Evolutionary conservation across 2,888 invertebrate genomes (phyloP), one percentile per base, ranked within the genome.

Genomic region (Pristionchus entomophagus): DNA sequence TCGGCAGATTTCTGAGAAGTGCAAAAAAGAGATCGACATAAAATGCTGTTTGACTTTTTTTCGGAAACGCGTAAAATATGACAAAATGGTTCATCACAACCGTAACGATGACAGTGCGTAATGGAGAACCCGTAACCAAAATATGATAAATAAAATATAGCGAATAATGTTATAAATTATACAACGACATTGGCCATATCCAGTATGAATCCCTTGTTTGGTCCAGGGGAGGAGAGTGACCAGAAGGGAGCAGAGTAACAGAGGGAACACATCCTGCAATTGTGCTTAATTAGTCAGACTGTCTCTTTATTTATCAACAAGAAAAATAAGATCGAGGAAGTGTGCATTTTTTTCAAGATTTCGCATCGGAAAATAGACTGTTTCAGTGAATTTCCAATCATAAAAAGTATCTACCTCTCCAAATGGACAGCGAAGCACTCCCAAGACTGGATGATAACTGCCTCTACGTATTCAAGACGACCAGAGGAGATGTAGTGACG

Each of bases 401-500:
- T n/a, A n/a, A n/a, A n/a, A n/a, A n/a, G n/a, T n/a, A n/a, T n/a
- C n/a, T n/a, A 73, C 73, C 59, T 35, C 49, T 82, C 82, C 19
- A 82, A 41, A 38, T 82, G 38, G 6, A 82, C 59, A 0, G 82
- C 82, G 41, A 38, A 59, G 29, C 82, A 82, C 26, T 56, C 59
- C 2, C 8, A n/a, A 2, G 82, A 82, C 10, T n/a, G 14, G 17
- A 82, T 59, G 41, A 82, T 82, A 2, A 82, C 41, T 10, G 82
- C 41, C 29, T 82, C 82, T 1, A 82, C 41, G 26, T 82, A 82
- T 22, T 82, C 82, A 14, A 82, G 59, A n/a, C 38, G 82, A 59
- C 26, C 82, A 19, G 82, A 22, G 41, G 82, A 59, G 35, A 82
- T 35, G 41, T 56, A 82, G 41, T 82, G 82, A 59, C 82, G 82